Percentiles rank a stretch among this genome's conserved stretches.
Conservation (phyloP, 2,113 vertebrate genomes). For the Peromyscus polionotus region DNA sequence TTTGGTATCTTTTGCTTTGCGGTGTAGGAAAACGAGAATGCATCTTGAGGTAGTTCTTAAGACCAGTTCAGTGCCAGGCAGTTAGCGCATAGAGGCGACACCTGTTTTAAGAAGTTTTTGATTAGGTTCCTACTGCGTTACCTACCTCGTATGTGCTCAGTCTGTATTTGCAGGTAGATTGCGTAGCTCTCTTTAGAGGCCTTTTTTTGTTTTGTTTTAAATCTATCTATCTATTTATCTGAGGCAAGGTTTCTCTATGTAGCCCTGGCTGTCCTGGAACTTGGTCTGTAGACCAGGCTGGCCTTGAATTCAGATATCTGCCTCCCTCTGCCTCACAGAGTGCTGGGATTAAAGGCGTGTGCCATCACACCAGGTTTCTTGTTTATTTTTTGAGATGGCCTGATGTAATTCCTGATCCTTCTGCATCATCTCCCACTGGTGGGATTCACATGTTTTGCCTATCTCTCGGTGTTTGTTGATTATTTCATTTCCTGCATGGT, state of each 20-base stretch:
- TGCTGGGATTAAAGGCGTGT: background rate
- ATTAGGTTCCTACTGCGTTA: background rate
- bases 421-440: background rate
- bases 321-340: background rate
- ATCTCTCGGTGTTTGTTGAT: background rate
- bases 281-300: background rate
- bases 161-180: background rate
- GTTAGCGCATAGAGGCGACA: conserved; percentile 1
- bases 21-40: background rate
- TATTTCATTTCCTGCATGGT: background rate
- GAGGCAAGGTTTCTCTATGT: background rate
- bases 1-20: conserved; percentile 59
- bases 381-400: background rate
- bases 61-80: background rate
- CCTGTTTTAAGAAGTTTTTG: conserved; percentile 32
- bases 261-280: background rate
- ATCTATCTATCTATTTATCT: too few species aligned
- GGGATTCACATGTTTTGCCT: background rate
- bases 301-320: background rate
- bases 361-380: background rate
- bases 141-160: background rate
- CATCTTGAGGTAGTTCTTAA: background rate
- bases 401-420: background rate
- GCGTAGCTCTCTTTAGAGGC: background rate
- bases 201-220: background rate